Percentiles rank a stretch among this genome's conserved stretches.
Evolutionary conservation across 2,113 vertebrate species (phyloP).

Genomic region (Phylloscopus trochilus): DNA sequence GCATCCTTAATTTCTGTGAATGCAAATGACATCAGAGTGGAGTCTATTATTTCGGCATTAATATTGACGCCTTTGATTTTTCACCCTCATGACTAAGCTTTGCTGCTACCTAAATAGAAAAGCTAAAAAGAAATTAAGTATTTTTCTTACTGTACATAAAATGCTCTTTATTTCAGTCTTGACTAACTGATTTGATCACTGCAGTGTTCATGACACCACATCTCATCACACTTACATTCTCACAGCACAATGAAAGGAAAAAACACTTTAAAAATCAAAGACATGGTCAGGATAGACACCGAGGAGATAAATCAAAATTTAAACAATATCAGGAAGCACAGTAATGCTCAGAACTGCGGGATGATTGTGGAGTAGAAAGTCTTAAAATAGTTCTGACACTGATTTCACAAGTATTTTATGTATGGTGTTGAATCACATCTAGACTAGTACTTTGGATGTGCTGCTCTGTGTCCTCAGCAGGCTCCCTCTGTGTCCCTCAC

Average conservation of each 20-base stretch:
- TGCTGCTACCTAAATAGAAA: neutral
- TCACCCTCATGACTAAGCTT: neutral
- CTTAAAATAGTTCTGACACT: neutral
- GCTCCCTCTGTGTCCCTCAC: neutral
- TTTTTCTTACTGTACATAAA: neutral
- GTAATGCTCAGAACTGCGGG: neutral
- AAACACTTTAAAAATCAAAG: constrained; percentile 1
- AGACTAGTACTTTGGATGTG: neutral
- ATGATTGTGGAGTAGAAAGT: neutral
- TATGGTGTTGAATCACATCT: neutral
- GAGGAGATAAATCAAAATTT: neutral
- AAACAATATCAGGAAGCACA: neutral
- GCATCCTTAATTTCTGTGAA: neutral
- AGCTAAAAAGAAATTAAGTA: neutral
- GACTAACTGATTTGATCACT: neutral
- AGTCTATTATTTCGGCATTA: neutral
- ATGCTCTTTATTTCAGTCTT: neutral
- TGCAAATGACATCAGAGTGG: neutral
- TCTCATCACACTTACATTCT: neutral
- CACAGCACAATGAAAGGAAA: neutral
- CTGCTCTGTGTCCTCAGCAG: neutral
- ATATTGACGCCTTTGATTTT: neutral
- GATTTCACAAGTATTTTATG: neutral
- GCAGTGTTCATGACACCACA: neutral
- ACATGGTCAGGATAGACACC: neutral